Base-by-base conservation (phyloP, 1,140 invertebrate species). In the Drosophila carrolli region DNA sequence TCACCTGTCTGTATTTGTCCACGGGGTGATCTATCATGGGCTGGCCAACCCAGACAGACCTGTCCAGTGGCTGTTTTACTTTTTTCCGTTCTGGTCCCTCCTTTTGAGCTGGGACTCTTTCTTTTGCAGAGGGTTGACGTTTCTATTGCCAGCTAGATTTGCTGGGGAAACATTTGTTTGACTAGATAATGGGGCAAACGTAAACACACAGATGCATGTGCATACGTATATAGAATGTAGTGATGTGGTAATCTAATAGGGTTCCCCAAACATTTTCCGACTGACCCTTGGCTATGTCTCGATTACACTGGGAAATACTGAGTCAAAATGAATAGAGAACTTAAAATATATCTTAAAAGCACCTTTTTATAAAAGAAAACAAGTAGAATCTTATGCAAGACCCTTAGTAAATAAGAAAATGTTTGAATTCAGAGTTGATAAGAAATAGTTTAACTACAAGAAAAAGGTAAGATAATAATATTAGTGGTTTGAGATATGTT, bases 1-100 rank as follows among this genome's bases (percentile, higher is more conserved):
- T 89, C 84, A 89, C 84, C 84, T 89, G 84, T 89, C 84, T 51
- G 84, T 89, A 81, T 89, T 89, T 89, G 80, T 89, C 84, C 79
- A 84, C 77, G 84, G 84, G 80, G 84, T 89, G 84, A 89, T 89
- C 84, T 89, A 89, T 89, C 84, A 89, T 67, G 54, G 58, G 40
- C 60, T 53, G 54, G 68, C 47, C 68, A 55, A 32, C 29, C 47
- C 67, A 65, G 65, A 47, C 55, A 65, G 67, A 59, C 50, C 74
- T 62, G 74, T 71, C 74, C 75, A 62, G 74, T 63, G 57, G 63
- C 58, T 56, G 37, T 37, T 65, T 48, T 63, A n/a, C 23, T 35
- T 56, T 63, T 41, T 44, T 38, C 68, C 80, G 60, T 81, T 62
- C 78, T 78, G 58, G 23, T 43, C 46, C 19, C 23, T 40, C 13